Evolutionary conservation across 2,888 invertebrate species (phyloP).

Genomic region (Cenopis cana): DNA sequence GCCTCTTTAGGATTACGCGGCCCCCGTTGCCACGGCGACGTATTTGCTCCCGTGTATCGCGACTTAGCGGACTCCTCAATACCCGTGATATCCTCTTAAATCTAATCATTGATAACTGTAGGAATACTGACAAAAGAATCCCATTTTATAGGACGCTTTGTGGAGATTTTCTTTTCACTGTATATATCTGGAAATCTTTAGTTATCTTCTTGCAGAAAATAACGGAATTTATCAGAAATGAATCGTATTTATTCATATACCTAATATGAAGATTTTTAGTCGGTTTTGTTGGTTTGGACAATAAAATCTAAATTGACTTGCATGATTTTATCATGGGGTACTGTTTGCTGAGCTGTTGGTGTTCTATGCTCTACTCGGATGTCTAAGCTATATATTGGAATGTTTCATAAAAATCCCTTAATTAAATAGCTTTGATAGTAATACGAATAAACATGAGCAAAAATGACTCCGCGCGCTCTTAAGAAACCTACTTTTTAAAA

Average conservation of each 20-base stretch:
- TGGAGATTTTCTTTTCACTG: constrained; percentile 24
- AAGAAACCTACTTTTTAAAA: neutral
- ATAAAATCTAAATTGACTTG: too few relatives aligned
- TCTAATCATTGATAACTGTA: constrained; percentile 64
- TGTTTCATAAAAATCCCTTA: too few relatives aligned
- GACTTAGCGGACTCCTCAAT: constrained; percentile 78
- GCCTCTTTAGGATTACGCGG: constrained; percentile 80
- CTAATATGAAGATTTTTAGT: too few relatives aligned
- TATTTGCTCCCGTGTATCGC: constrained; percentile 72
- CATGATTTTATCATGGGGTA: neutral
- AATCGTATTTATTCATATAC: neutral
- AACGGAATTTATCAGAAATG: neutral
- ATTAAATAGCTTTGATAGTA: too few relatives aligned
- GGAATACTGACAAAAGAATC: constrained; percentile 44
- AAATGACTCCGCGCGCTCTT: neutral
- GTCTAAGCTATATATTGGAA: too few relatives aligned
- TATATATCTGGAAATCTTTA: constrained; percentile 14
- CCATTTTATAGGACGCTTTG: constrained; percentile 28
- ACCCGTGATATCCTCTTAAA: constrained; percentile 77
- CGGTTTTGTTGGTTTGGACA: neutral
- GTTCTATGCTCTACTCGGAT: too few relatives aligned
- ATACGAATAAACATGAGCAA: neutral
- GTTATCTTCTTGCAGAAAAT: neutral
- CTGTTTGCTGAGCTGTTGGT: too few relatives aligned
- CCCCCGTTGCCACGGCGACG: constrained; percentile 76